A percentile compares a stretch with the other conserved stretches of the same genome.
Conservation (phyloP, 2,888 invertebrate genomes). For the Macropis europaea region DNA sequence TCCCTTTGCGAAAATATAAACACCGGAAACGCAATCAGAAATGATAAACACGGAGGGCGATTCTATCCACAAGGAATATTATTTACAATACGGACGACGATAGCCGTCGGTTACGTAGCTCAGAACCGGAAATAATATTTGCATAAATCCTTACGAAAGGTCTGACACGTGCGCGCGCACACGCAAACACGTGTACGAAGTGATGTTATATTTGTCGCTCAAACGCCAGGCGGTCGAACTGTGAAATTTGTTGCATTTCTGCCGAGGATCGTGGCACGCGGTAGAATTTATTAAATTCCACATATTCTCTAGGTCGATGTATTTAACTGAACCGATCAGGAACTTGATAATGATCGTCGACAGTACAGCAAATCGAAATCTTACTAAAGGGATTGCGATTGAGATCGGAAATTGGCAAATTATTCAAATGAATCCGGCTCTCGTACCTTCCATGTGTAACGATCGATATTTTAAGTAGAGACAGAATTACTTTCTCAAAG, state of each 20-base stretch:
- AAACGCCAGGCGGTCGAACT: not conserved
- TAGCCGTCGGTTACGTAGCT: not conserved
- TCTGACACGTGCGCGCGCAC: not conserved
- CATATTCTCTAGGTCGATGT: not conserved
- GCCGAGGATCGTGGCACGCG: not conserved
- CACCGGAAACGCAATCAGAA: not conserved
- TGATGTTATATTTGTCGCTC: not conserved
- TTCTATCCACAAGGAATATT: not conserved
- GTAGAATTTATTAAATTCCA: constrained; percentile 13
- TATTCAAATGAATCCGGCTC: not conserved
- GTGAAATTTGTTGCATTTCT: constrained; percentile 10
- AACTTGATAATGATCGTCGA: constrained; percentile 10
- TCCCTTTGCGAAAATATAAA: constrained; percentile 4
- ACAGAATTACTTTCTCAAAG: no score
- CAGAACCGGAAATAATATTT: constrained; percentile 6
- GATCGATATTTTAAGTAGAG: not conserved
- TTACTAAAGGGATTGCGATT: constrained; percentile 4
- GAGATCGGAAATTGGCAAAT: constrained; percentile 8
- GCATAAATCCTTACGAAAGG: not conserved
- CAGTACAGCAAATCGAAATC: constrained; percentile 7
- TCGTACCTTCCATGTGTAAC: not conserved
- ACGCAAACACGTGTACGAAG: not conserved
- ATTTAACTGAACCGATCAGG: constrained; percentile 1
- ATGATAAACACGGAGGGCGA: not conserved
- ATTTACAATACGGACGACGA: not conserved